Percentiles rank a stretch among this genome's conserved stretches.
These are phyloP conservation scores for Toxostoma redivivum DNA, from an alignment of 2,113 vertebrate genomes.

Conservation along the genomic window DNA sequence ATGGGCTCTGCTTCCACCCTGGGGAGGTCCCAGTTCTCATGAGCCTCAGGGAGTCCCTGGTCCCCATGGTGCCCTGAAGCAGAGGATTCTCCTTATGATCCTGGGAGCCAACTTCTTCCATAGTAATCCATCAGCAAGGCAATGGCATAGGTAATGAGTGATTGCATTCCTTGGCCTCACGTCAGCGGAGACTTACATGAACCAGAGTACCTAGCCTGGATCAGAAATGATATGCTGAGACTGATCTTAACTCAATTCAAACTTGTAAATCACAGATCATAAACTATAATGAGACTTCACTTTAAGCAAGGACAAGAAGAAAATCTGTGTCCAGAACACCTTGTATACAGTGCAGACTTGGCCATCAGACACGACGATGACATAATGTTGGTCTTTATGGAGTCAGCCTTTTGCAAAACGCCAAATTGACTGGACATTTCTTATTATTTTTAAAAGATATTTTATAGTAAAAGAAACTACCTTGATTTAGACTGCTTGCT, in stretches of 20 bases:
- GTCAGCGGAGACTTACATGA: not conserved
- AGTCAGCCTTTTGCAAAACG: not conserved
- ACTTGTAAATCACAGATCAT: conserved; percentile 48
- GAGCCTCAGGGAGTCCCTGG: not conserved
- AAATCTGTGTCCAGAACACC: conserved; percentile 22
- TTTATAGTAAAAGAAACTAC: not conserved
- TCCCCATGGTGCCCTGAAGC: not conserved
- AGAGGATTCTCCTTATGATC: not conserved
- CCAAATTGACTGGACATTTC: not conserved
- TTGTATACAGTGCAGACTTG: conserved; percentile 32
- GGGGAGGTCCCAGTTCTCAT: rapidly evolving
- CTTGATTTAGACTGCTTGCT: not conserved
- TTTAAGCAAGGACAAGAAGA: conserved; percentile 2
- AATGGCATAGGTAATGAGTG: not conserved
- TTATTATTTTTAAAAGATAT: not conserved
- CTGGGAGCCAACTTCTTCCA: not conserved
- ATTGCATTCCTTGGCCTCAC: not conserved
- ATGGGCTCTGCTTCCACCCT: not conserved
- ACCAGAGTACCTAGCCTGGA: conserved; percentile 5
- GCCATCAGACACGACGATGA: not conserved
- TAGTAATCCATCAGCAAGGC: rapidly evolving
- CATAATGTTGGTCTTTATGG: conserved; percentile 15
- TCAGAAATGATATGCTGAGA: conserved; percentile 3
- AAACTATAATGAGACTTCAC: conserved; percentile 41
- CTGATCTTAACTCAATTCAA: not conserved